Conservation (phyloP, 1,140 invertebrate genomes). For the Drosophila athabasca region DNA sequence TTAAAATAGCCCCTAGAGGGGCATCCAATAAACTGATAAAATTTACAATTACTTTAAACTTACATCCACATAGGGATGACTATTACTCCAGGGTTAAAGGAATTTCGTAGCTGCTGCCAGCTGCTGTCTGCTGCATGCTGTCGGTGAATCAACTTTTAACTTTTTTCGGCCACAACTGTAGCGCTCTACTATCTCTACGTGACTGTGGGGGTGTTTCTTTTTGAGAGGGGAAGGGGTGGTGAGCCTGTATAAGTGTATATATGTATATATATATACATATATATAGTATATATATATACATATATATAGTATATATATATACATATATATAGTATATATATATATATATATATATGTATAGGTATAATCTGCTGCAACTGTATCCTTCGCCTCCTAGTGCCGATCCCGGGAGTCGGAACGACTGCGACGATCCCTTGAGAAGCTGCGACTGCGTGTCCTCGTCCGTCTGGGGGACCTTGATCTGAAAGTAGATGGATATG, state of each 20-base stretch:
- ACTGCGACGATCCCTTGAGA: slow-evolving; percentile 84
- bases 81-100: too few species aligned
- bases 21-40: too few species aligned
- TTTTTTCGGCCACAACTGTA: slow-evolving; percentile 8
- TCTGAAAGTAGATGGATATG: slow-evolving; percentile 81
- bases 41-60: too few species aligned
- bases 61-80: too few species aligned
- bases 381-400: slow-evolving; percentile 71
- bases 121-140: too few species aligned
- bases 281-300: slow-evolving; percentile 16
- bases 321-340: slow-evolving; percentile 16
- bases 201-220: slow-evolving; percentile 10
- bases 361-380: slow-evolving; percentile 18
- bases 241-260: slow-evolving; percentile 10
- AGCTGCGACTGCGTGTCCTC: slow-evolving; percentile 84
- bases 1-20: too few species aligned
- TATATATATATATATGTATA: slow-evolving; percentile 22
- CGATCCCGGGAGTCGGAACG: slow-evolving; percentile 85
- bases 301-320: slow-evolving; percentile 20
- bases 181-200: neutral
- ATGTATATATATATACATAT: slow-evolving; percentile 20
- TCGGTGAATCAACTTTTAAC: too few species aligned
- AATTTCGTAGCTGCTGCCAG: too few species aligned
- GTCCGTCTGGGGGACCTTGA: slow-evolving; percentile 85
- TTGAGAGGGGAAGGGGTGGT: neutral